Conservation (phyloP, 2,113 vertebrate genomes). For the Pantherophis guttatus region DNA sequence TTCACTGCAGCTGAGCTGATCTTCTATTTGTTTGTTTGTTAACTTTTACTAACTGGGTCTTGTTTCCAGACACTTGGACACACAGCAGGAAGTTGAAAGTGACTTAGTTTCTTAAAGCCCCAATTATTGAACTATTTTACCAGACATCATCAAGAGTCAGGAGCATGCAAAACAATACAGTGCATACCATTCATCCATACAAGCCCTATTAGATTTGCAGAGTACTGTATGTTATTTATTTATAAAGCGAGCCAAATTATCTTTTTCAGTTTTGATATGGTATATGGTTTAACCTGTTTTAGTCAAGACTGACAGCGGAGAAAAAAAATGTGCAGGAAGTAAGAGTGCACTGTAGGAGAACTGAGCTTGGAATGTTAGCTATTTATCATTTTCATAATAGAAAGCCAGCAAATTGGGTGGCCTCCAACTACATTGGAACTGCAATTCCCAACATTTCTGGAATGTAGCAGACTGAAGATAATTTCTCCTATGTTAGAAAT, state of each 20-base stretch:
- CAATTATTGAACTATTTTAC: not conserved
- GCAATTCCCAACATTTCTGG: not conserved
- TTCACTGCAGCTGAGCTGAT: not conserved
- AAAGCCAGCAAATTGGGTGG: not conserved
- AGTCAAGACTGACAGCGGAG: not conserved
- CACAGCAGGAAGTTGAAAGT: not conserved
- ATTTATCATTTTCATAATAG: not conserved
- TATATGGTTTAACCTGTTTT: not conserved
- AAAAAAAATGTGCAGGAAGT: not conserved
- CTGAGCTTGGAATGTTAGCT: not conserved
- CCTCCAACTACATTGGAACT: not conserved
- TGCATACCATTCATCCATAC: not conserved
- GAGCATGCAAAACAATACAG: not conserved
- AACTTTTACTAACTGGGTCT: not conserved
- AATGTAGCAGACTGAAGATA: not conserved
- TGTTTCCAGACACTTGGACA: not conserved
- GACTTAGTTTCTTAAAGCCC: not conserved
- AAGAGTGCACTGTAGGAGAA: not conserved
- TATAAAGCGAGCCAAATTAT: not conserved
- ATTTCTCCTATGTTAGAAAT: not conserved
- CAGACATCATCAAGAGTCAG: not conserved
- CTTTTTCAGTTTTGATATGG: not conserved
- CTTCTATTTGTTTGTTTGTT: not conserved
- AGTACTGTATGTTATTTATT: not conserved
- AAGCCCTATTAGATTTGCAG: not conserved